Percentiles rank a stretch among this genome's conserved stretches.
Evolutionary conservation across 2,888 invertebrate species (phyloP).

Genomic region (Acrobasis repandana): DNA sequence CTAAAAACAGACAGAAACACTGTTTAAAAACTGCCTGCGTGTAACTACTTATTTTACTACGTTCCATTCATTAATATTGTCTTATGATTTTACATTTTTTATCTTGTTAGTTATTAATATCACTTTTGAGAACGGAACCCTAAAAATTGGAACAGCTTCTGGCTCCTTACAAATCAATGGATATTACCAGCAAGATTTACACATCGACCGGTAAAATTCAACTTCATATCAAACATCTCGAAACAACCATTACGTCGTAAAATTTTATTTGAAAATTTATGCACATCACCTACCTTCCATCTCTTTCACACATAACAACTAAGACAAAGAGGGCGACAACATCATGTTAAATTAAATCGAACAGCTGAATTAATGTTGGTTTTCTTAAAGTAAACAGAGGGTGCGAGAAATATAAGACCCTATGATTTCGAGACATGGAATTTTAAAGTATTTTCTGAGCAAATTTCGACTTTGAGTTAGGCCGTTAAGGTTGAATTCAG

Average conservation of each 20-base stretch:
- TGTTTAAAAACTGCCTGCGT: too few relatives aligned
- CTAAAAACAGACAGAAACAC: too few relatives aligned
- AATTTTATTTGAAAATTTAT: slow-evolving; percentile 68
- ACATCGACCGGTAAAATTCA: slow-evolving; percentile 16
- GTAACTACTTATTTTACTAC: too few relatives aligned
- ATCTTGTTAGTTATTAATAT: too few relatives aligned
- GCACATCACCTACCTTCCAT: slow-evolving; percentile 50
- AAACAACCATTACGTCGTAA: slow-evolving; percentile 49
- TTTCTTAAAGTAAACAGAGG: slow-evolving; percentile 63
- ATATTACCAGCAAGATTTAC: slow-evolving; percentile 21
- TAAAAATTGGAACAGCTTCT: slow-evolving; percentile 8
- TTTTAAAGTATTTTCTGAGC: background rate
- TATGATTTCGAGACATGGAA: slow-evolving; percentile 48
- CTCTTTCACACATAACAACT: slow-evolving; percentile 39
- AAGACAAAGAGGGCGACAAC: slow-evolving; percentile 39
- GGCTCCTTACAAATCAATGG: slow-evolving; percentile 20
- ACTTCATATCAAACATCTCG: slow-evolving; percentile 18
- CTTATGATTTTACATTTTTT: too few relatives aligned
- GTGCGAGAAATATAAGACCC: slow-evolving; percentile 38
- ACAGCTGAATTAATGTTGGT: slow-evolving; percentile 63
- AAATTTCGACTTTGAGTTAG: slow-evolving; percentile 38
- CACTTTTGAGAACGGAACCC: background rate
- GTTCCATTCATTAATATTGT: too few relatives aligned
- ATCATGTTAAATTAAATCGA: slow-evolving; percentile 60
- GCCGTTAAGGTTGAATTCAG: slow-evolving; percentile 37